phyloP scores from a whole-genome alignment of 2,888 invertebrate genomes.

The Podabrus alpinus region DNA sequence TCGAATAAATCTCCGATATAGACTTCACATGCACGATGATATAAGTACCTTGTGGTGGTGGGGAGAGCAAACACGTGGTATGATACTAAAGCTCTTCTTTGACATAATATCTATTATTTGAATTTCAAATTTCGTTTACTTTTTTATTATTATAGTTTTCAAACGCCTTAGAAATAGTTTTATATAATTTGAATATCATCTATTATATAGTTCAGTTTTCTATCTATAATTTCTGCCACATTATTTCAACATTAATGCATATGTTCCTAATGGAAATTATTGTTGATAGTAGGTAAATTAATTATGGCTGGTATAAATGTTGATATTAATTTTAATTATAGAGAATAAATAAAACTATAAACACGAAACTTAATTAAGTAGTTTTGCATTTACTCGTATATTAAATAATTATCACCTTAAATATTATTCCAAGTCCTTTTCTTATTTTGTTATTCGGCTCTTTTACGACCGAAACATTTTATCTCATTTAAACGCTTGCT shows the following conservation, averaged over 20 bases:
- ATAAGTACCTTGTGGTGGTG: conserved; percentile 13
- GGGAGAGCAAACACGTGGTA: conserved; percentile 28
- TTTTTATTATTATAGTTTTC: background rate
- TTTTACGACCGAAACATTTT: too few species aligned
- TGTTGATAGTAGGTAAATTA: background rate
- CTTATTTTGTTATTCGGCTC: too few species aligned
- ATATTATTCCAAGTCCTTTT: too few species aligned
- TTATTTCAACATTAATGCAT: too few species aligned
- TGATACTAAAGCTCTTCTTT: conserved; percentile 18
- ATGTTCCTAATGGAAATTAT: background rate
- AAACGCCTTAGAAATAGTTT: background rate
- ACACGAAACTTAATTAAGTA: too few species aligned
- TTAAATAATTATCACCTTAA: too few species aligned
- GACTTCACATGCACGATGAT: background rate
- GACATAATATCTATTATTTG: conserved; percentile 1
- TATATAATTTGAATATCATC: background rate
- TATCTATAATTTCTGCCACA: background rate
- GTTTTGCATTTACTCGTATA: too few species aligned
- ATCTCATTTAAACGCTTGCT: too few species aligned
- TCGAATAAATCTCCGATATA: background rate
- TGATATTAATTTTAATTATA: too few species aligned
- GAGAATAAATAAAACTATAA: too few species aligned
- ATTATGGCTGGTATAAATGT: background rate
- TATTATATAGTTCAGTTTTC: background rate
- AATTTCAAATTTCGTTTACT: background rate